Conservation (phyloP, 2,113 vertebrate species). For the Odocoileus virginianus region DNA sequence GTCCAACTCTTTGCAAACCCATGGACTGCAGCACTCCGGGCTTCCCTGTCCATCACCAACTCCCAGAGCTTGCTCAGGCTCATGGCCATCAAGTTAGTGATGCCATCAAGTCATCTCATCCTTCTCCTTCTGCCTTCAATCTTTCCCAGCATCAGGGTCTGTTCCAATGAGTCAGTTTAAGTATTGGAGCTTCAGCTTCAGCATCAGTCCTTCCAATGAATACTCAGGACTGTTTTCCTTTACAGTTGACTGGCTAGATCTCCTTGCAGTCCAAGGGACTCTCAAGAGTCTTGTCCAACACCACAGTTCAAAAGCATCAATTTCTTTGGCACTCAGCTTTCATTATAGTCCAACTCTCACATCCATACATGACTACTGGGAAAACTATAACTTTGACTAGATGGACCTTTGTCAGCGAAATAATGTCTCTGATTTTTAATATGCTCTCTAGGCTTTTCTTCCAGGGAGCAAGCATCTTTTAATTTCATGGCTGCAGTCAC, state of each 20-base stretch:
- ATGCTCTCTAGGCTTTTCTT: background rate
- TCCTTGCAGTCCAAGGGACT: background rate
- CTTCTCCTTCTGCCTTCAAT: background rate
- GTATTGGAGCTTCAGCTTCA: background rate
- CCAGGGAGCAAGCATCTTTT: background rate
- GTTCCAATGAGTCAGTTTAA: background rate
- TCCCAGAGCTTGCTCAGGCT: background rate
- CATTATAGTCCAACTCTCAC: background rate
- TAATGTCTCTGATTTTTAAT: background rate
- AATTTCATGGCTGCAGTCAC: background rate
- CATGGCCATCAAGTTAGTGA: background rate
- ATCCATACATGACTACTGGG: background rate
- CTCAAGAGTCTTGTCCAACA: background rate
- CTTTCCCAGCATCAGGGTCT: background rate
- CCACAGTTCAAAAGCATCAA: background rate
- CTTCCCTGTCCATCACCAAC: background rate
- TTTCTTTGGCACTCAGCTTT: background rate
- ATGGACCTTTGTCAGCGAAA: background rate
- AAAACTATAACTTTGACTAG: background rate
- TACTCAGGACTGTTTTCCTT: background rate
- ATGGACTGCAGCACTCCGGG: background rate
- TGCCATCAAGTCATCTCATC: background rate
- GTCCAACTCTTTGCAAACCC: background rate
- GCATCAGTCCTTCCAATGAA: background rate
- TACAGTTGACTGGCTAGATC: background rate